phyloP scores from a whole-genome alignment of 2,113 vertebrate species.

The Mystacornis crossleyi region DNA sequence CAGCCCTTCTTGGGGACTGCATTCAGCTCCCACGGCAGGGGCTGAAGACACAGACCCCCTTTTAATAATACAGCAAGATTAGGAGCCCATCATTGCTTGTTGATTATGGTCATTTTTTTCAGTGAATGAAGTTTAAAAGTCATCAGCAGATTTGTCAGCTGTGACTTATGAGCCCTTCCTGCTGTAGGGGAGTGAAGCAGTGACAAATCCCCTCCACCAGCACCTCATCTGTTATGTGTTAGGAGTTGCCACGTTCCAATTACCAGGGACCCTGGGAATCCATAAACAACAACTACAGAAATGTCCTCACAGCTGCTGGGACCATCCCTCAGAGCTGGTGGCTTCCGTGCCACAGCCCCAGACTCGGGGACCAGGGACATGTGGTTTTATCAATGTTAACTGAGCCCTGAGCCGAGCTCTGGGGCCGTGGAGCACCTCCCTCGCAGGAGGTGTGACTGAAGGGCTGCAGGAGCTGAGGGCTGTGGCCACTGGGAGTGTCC shows the following conservation, averaged over 20 bases:
- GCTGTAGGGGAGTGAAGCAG: slow-evolving; percentile 49
- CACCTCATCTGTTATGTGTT: slow-evolving; percentile 62
- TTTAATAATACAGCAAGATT: slow-evolving; percentile 48
- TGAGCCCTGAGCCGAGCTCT: not conserved
- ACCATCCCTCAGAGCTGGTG: slow-evolving; percentile 51
- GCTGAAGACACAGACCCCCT: not conserved
- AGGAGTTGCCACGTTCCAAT: slow-evolving; percentile 68
- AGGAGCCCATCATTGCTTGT: slow-evolving; percentile 63
- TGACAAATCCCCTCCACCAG: slow-evolving; percentile 65
- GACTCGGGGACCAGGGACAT: not conserved
- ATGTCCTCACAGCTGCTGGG: slow-evolving; percentile 33
- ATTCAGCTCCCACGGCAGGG: not conserved
- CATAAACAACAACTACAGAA: not conserved
- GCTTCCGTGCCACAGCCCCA: not conserved
- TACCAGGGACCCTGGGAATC: slow-evolving; percentile 18
- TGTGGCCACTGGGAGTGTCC: not conserved
- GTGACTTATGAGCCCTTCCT: slow-evolving; percentile 72
- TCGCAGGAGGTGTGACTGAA: not conserved
- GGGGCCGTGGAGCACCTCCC: not conserved
- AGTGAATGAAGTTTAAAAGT: slow-evolving; percentile 80
- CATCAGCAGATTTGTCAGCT: slow-evolving; percentile 78
- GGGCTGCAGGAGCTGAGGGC: not conserved
- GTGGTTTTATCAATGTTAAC: accelerated
- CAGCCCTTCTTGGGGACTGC: not conserved
- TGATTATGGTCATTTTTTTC: slow-evolving; percentile 75